Conservation (phyloP, 1,140 invertebrate species). For the Hycleus phaleratus region DNA sequence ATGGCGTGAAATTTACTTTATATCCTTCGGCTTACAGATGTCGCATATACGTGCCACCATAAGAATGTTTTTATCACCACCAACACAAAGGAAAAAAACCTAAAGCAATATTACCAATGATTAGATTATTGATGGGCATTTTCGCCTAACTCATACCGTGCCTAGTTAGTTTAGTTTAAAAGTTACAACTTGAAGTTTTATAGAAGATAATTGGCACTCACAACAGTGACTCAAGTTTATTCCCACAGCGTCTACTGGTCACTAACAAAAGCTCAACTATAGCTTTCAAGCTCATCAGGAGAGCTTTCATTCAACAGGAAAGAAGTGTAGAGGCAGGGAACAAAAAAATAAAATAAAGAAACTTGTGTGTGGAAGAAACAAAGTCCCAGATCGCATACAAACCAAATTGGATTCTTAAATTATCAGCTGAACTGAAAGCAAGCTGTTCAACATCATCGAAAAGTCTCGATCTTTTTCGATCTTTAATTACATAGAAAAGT, state of each 20-base stretch:
- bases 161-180: background rate
- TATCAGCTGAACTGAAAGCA: constrained; percentile 6
- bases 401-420: constrained; percentile 21
- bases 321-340: too few species aligned
- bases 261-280: constrained; percentile 10
- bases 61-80: too few species aligned
- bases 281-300: constrained; percentile 20
- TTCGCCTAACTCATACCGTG: too few species aligned
- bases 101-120: too few species aligned
- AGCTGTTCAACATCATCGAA: too few species aligned
- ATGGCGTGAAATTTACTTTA: too few species aligned
- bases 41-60: too few species aligned
- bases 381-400: constrained; percentile 17
- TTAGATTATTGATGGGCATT: too few species aligned
- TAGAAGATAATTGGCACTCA: constrained; percentile 18
- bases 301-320: constrained; percentile 15
- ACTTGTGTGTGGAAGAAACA: background rate
- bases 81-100: too few species aligned
- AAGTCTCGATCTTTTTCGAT: too few species aligned
- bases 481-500: too few species aligned
- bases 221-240: constrained; percentile 8
- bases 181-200: constrained; percentile 1
- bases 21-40: too few species aligned
- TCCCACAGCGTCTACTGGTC: constrained; percentile 16
- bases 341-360: background rate